These are phyloP conservation scores for Cremastinae sp. DNA, from an alignment of 2,888 invertebrate species.

Conservation along the genomic window DNA sequence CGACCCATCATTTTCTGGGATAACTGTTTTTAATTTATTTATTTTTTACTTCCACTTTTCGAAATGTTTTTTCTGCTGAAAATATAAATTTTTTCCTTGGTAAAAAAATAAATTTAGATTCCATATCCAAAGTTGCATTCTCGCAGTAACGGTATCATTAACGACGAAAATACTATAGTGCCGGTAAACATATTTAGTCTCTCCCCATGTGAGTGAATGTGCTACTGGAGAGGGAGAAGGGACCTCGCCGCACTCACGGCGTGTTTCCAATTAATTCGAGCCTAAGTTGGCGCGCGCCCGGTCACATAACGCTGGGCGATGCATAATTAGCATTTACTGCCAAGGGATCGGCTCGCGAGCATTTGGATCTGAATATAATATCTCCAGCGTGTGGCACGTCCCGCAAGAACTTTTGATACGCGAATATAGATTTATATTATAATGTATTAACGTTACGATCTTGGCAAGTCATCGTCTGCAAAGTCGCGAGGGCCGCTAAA, in stretches of 20 bases:
- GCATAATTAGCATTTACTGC: constrained; percentile 54
- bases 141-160: too few relatives aligned
- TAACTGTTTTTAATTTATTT: not conserved
- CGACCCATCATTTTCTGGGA: not conserved
- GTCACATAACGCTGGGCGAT: constrained; percentile 41
- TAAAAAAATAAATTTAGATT: too few relatives aligned
- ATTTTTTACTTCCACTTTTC: too few relatives aligned
- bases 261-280: constrained; percentile 65
- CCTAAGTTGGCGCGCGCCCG: constrained; percentile 45
- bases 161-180: too few relatives aligned
- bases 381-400: constrained; percentile 1
- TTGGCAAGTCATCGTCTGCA: constrained; percentile 31
- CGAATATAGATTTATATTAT: constrained; percentile 43
- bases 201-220: not conserved
- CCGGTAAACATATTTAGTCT: not conserved
- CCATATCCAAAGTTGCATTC: too few relatives aligned
- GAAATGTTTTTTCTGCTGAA: too few relatives aligned
- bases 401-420: constrained; percentile 29
- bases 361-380: constrained; percentile 2
- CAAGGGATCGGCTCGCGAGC: constrained; percentile 2
- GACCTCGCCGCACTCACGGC: constrained; percentile 32
- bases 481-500: constrained; percentile 34
- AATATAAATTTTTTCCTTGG: too few relatives aligned
- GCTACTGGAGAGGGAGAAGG: not conserved
- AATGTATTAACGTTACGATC: constrained; percentile 23